Conservation (phyloP, 2,797 vertebrate genomes). For the Carcharodon carcharias region DNA sequence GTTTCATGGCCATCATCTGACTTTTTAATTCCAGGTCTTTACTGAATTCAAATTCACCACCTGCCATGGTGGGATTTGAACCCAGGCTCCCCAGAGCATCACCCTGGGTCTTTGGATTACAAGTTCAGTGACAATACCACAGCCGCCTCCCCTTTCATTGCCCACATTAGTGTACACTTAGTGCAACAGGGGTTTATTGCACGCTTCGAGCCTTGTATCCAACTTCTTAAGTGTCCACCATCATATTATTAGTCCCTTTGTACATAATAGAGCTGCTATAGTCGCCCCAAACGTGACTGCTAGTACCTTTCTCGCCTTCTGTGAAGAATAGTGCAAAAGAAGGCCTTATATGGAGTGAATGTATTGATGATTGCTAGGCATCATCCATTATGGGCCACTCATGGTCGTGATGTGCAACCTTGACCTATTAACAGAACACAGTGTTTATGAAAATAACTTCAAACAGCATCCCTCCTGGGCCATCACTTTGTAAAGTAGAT, state of each 20-base stretch:
- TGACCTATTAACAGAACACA: not conserved
- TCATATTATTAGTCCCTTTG: not conserved
- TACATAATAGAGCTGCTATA: not conserved
- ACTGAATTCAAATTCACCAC: too few relatives aligned
- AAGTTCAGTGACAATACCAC: too few relatives aligned
- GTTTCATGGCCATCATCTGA: too few relatives aligned
- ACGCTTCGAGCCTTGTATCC: not conserved
- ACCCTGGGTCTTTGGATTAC: too few relatives aligned
- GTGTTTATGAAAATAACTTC: not conserved
- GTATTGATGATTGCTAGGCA: not conserved
- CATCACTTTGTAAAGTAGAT: not conserved
- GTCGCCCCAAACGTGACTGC: not conserved
- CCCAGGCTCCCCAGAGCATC: too few relatives aligned
- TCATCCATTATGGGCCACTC: not conserved
- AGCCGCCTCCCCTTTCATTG: not conserved
- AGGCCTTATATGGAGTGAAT: not conserved
- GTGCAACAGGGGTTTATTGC: not conserved
- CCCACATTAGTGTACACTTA: not conserved
- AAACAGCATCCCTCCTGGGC: not conserved
- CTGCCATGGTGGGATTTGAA: too few relatives aligned
- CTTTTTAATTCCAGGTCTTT: too few relatives aligned
- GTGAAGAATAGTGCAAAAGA: not conserved
- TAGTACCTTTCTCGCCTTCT: not conserved
- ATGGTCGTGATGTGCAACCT: not conserved
- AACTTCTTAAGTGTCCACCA: not conserved